These are phyloP conservation scores for Xestia xanthographa DNA, from an alignment of 2,888 invertebrate species.

Conservation along the genomic window DNA sequence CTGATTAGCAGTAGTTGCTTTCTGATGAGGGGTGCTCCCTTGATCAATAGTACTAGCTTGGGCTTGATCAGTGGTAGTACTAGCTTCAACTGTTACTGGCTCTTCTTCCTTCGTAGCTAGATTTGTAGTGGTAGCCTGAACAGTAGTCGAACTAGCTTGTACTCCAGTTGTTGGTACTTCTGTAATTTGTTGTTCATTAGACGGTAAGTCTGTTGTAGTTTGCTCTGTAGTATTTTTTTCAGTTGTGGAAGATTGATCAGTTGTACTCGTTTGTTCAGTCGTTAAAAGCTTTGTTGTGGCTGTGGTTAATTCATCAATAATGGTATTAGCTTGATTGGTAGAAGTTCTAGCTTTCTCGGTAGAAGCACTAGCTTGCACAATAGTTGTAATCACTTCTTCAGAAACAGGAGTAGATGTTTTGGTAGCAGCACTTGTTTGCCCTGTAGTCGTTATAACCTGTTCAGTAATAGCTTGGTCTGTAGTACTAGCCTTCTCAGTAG, in stretches of 20 bases:
- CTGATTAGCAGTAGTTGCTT: neutral
- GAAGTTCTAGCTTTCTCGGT: neutral
- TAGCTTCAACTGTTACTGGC: neutral
- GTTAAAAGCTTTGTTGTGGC: neutral
- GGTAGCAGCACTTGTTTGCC: neutral
- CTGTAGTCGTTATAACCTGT: neutral
- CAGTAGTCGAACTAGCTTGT: neutral
- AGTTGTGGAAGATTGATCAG: neutral
- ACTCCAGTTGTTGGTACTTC: neutral
- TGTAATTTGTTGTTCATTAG: neutral
- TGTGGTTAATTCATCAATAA: neutral
- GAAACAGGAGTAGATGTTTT: neutral
- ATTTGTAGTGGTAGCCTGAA: neutral
- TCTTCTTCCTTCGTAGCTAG: neutral
- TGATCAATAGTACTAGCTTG: no score
- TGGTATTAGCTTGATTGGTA: neutral
- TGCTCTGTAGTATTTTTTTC: neutral
- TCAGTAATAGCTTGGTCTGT: neutral
- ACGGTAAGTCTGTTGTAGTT: neutral
- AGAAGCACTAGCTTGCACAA: neutral
- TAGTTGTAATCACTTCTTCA: neutral
- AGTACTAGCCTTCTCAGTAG: neutral
- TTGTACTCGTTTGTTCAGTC: neutral
- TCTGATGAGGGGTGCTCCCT: neutral
- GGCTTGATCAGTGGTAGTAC: neutral